Conservation (phyloP, 37 sponge, comb jelly and placozoan genomes). For the Aphrocallistes beatrix region DNA sequence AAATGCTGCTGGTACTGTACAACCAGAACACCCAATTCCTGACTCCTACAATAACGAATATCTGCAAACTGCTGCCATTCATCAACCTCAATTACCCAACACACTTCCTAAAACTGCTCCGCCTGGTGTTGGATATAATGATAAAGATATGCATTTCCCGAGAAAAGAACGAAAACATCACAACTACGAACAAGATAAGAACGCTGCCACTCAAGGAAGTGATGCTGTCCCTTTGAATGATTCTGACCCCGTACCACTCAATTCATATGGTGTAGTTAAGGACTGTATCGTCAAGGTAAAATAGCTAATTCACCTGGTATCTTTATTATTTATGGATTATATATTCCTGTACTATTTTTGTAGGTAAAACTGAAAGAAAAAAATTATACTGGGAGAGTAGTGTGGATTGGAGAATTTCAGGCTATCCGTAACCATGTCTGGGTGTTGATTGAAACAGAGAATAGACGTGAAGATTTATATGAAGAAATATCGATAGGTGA, state of each 20-base stretch:
- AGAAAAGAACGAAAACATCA: no score
- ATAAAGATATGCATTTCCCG: no score
- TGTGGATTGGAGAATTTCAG: not conserved
- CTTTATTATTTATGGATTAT: not conserved
- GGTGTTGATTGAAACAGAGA: not conserved
- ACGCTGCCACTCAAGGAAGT: no score
- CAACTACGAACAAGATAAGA: no score
- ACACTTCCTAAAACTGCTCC: no score
- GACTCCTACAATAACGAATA: no score
- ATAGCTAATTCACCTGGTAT: not conserved
- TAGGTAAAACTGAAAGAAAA: not conserved
- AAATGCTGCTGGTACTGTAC: no score
- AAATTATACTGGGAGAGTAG: not conserved
- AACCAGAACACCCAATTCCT: no score
- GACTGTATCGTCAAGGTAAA: not conserved
- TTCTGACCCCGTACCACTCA: not conserved
- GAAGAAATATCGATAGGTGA: not conserved
- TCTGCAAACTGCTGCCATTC: no score
- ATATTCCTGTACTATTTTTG: not conserved
- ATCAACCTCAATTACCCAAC: no score
- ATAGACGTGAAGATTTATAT: not conserved
- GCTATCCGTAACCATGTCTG: not conserved
- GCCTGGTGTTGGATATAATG: no score
- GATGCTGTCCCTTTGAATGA: conserved; percentile 11
- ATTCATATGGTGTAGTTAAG: not conserved